Evolutionary conservation across 2,797 vertebrate species (phyloP), one percentile per base, ranked within the genome.

Genomic region (Philypnodon macrostomus): DNA sequence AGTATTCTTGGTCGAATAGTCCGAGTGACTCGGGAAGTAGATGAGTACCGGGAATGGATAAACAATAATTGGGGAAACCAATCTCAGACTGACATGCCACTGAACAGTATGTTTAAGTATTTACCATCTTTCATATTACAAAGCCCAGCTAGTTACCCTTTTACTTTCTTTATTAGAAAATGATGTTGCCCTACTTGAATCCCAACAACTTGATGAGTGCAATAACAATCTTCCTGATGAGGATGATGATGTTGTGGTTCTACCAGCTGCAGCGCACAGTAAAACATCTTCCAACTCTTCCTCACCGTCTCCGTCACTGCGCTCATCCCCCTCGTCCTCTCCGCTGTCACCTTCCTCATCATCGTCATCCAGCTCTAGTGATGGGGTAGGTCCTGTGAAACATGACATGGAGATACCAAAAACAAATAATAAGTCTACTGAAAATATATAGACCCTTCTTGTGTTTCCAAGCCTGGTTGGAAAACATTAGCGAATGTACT

Each of bases 1-100:
- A 99, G 97, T 74, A 94, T 97, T 80, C 89, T 98, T 50, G 95
- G 96, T 33, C 91, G 96, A 83, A 99, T 99, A 85, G 95, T 98
- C 77, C 89, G 97, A 61, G 94, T 98, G 60, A 99, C 95, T 0
- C 93, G 91, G 53, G 97, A 98, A 82, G 95, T 99, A 44, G 92
- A 93, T 11, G 91, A 95, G 0, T 98, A 98, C 65, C 91, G 97
- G 79, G 93, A 97, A 47, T 98, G 96, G 96, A 98, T 99, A 85
- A 92, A 88, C 23, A 92, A 92, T 46, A 91, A 93, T 53, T 98
- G 96, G 97, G 92, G 92, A 40, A 83, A 85, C 53, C 89, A 86
- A n/a, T 90, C 85, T 26, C 90, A 92, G 71, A 90, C 88, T 1
- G 95, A 95, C 33, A 72, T 87, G 6, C 65, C 91, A 0, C 90